Evolutionary conservation across 2,888 invertebrate genomes (phyloP).

Genomic region (Ypsolopha sequella): DNA sequence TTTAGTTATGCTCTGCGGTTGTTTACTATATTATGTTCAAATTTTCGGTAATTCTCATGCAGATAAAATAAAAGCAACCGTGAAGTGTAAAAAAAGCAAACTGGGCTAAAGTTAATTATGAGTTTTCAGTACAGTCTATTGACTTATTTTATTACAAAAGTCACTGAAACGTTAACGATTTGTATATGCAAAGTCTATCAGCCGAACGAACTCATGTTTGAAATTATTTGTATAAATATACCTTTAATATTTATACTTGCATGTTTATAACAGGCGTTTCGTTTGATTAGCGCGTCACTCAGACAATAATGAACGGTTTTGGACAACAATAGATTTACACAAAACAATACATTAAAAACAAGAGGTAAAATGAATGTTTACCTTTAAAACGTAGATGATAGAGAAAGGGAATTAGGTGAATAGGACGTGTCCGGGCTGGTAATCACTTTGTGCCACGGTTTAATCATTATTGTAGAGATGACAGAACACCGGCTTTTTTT

Average conservation of each 20-base stretch:
- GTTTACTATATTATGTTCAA: too few relatives aligned
- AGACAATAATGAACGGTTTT: neutral
- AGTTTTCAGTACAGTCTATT: too few relatives aligned
- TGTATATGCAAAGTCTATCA: neutral
- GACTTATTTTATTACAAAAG: too few relatives aligned
- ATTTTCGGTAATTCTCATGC: too few relatives aligned
- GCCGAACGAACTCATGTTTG: neutral
- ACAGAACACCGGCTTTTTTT: constrained; percentile 27
- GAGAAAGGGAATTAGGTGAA: neutral
- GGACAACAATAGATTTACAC: constrained; percentile 1
- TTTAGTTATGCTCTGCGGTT: too few relatives aligned
- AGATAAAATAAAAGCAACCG: too few relatives aligned
- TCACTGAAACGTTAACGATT: neutral
- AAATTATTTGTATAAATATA: neutral
- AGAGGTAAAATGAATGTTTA: constrained; percentile 1
- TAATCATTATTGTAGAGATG: constrained; percentile 48
- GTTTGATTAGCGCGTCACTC: constrained; percentile 3
- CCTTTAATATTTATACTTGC: too few relatives aligned
- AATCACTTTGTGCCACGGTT: constrained; percentile 58
- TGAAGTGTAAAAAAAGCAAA: too few relatives aligned
- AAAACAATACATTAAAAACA: neutral
- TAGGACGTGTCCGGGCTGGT: constrained; percentile 40
- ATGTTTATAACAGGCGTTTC: too few relatives aligned
- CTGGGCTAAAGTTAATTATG: too few relatives aligned
- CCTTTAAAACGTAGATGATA: neutral